Evolutionary conservation across 1,140 invertebrate genomes (phyloP), one percentile per base, ranked within the genome.

Genomic region (Drosophila guanche): DNA sequence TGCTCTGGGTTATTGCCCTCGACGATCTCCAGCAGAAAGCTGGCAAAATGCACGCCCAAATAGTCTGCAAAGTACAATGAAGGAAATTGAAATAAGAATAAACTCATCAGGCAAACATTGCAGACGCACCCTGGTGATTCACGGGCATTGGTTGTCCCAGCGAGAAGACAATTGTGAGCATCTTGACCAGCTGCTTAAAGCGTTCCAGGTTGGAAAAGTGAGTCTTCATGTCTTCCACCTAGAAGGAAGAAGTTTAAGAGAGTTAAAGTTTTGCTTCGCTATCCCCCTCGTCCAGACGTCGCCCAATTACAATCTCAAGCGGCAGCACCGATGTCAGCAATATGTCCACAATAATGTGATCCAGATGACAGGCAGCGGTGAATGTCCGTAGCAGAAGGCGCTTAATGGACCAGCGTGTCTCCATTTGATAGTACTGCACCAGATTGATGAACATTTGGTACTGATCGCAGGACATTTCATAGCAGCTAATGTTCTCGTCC

Each of bases 351-450:
- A 96, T 95, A 12, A 95, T 94, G 48, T 94, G 93, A 91, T 98
- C 96, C 56, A 98, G 92, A 46, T 95, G 95, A 90, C 97, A 97
- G 94, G 98, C 95, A 48, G 96, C 94, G 43, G 95, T 96, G 92
- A 98, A 98, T 12, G 95, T 95, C 93, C 97, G 92, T 51, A 98
- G 92, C 37, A 98, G 92, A 1, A 96, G 92, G 66, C 96, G 94
- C 65, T 97, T 93, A 68, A 98, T 95, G 0, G 95, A 95, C 95
- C 96, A 96, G 75, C 97, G 93, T 3, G 95, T 94, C 92, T 98
- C 97, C 97, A 98, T 97, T 92, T 98, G 97, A 92, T 98, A 98
- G 93, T 97, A 98, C 72, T 97, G 95, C 51, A 97, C 95, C 45
- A 98, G 91, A 69, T 95, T 95, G 37, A 93, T 94, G 7, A 97